A percentile compares a stretch with the other conserved stretches of the same genome.
Evolutionary conservation across 2,113 vertebrate species (phyloP).

Genomic region (Phyllopteryx taeniolatus): DNA sequence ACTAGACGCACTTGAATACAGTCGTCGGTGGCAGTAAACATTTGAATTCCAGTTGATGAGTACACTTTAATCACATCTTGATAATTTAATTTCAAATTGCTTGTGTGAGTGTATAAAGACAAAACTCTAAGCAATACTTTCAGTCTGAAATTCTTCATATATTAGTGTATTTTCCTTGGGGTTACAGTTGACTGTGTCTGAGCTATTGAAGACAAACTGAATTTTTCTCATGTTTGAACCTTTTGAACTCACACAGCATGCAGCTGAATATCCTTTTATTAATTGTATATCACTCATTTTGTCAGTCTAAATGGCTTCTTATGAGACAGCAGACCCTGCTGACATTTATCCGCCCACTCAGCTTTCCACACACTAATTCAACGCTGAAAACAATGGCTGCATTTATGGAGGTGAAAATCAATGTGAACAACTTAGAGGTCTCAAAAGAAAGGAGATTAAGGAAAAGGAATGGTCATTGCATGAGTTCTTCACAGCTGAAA

Average conservation of each 20-base stretch:
- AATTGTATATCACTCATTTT: constrained; percentile 20
- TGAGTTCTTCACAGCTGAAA: constrained; percentile 26
- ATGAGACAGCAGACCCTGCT: constrained; percentile 43
- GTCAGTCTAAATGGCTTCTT: constrained; percentile 26
- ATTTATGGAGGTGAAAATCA: constrained; percentile 36
- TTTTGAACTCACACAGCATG: background rate
- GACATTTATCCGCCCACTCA: constrained; percentile 28
- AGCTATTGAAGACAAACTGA: constrained; percentile 2
- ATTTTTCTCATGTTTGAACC: background rate
- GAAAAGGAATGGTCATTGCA: constrained; percentile 14
- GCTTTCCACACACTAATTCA: constrained; percentile 29
- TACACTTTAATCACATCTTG: background rate
- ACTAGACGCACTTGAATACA: too few relatives aligned
- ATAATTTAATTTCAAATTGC: background rate
- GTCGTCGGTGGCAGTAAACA: too few relatives aligned
- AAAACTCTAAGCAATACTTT: background rate
- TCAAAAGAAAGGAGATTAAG: constrained; percentile 21
- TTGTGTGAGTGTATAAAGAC: background rate
- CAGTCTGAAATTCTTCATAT: background rate
- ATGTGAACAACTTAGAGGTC: constrained; percentile 28
- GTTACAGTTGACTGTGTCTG: background rate
- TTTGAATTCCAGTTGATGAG: background rate
- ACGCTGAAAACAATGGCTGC: constrained; percentile 26
- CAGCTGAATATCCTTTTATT: background rate
- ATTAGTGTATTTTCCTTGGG: background rate